Base-by-base conservation (phyloP, 2,888 invertebrate genomes). In the Drosophila nr. medialis region DNA sequence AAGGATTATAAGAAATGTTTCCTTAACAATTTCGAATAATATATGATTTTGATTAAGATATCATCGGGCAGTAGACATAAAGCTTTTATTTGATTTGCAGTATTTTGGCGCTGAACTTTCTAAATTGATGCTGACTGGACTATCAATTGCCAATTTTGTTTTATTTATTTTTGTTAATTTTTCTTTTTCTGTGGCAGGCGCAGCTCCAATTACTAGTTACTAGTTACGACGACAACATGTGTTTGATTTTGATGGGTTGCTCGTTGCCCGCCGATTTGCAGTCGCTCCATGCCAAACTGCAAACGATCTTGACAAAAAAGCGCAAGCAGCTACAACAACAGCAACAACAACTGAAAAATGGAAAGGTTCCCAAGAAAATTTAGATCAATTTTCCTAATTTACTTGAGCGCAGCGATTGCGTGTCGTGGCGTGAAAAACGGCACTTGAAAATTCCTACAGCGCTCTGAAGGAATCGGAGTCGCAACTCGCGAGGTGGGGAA, bases 351-450 rank as follows among this genome's bases (percentile, higher is more conserved):
- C 40, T 55, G 58, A 65, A 69, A 75, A 76, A 81, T 70, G 76
- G 81, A 84, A 86, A 88, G 81, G 89, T 87, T 87, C 86, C 86
- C 86, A 87, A 87, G 86, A 89, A 88, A 87, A 87, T 87, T 87
- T 87, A 89, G 86, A 89, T 87, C 86, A 87, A 87, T 87, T 87
- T 87, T 88, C 86, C 86, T 87, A 87, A 87, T 87, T 87, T 87
- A 86, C 84, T 84, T 82, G 78, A 86, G 86, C 81, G 72, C 88
- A 60, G 83, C 89, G 90, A 88, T 90, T 89, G 89, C 89, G 90
- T 89, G 89, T 83, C 89, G 84, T 90, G 87, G 89, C 90, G 89
- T 89, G 90, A 89, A 89, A 89, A 90, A 87, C 90, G 84, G 86
- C 87, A 90, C 89, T 89, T 87, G 84, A 79, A 81, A 85, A 83